Percentiles rank a stretch among this genome's conserved stretches.
phyloP scores from a whole-genome alignment of 2,797 vertebrate species.

The Jordanella pulchra region DNA sequence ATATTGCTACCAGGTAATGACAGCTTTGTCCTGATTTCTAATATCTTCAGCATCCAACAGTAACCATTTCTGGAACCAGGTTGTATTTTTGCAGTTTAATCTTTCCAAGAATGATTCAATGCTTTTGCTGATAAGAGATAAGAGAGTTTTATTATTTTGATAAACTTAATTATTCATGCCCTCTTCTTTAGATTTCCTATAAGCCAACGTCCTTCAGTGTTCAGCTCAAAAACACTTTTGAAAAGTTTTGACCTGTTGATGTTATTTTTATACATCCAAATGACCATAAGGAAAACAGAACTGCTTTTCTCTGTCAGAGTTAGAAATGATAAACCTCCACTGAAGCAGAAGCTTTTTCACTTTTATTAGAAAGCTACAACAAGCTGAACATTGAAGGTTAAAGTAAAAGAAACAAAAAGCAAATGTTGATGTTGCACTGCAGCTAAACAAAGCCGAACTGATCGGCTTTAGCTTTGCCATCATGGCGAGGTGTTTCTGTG shows the following conservation, averaged over 20 bases:
- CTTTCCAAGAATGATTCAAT: not conserved
- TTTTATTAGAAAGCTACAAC: too few relatives aligned
- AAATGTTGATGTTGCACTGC: not conserved
- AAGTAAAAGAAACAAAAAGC: not conserved
- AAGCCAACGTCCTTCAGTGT: not conserved
- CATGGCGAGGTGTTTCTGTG: not conserved
- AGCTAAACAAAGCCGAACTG: not conserved
- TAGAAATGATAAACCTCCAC: not conserved
- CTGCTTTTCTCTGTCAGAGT: not conserved
- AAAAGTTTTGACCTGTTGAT: not conserved
- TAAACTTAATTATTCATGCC: not conserved
- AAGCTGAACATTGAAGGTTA: not conserved
- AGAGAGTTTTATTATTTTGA: not conserved
- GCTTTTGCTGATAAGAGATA: not conserved
- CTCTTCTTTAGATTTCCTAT: not conserved
- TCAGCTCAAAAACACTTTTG: not conserved
- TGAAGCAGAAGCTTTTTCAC: not conserved
- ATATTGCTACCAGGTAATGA: too few relatives aligned
- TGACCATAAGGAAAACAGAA: not conserved
- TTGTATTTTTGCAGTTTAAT: not conserved
- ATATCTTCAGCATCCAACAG: not conserved
- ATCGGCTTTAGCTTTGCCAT: not conserved
- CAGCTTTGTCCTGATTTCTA: not conserved
- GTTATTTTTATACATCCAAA: not conserved
- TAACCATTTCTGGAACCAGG: too few relatives aligned